A percentile compares a stretch with the other conserved stretches of the same genome.
Conservation (phyloP, 2,888 invertebrate species). For the Hyposoter didymator region DNA sequence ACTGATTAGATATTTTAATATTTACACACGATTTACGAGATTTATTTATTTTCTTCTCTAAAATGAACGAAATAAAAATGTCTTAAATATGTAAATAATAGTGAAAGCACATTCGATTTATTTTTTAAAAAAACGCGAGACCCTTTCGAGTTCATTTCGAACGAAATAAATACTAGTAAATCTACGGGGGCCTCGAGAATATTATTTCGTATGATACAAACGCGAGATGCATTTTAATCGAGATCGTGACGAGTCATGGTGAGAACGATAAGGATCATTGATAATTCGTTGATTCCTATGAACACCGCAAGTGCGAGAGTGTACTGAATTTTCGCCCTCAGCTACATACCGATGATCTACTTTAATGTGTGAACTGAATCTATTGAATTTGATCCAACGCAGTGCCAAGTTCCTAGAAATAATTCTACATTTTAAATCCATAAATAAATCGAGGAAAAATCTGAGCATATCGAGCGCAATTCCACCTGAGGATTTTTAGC, state of each 20-base stretch:
- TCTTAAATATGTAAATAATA: slow-evolving; percentile 17
- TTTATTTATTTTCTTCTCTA: slow-evolving; percentile 22
- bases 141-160: slow-evolving; percentile 57
- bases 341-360: background rate
- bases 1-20: slow-evolving; percentile 57
- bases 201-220: slow-evolving; percentile 21
- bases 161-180: slow-evolving; percentile 67
- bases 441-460: background rate
- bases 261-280: slow-evolving; percentile 62
- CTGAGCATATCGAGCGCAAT: background rate
- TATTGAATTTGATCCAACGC: background rate
- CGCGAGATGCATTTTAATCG: slow-evolving; percentile 53
- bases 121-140: slow-evolving; percentile 27
- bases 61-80: background rate
- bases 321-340: slow-evolving; percentile 13
- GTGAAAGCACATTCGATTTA: background rate
- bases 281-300: slow-evolving; percentile 44
- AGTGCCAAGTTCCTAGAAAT: background rate
- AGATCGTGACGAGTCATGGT: slow-evolving; percentile 69
- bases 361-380: background rate
- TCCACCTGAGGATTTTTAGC: background rate
- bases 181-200: slow-evolving; percentile 56
- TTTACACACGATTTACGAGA: slow-evolving; percentile 68
- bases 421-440: background rate
- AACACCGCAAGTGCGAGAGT: slow-evolving; percentile 28